Base-by-base conservation (phyloP, 2,888 invertebrate genomes). In the Hoplodrina ambigua region DNA sequence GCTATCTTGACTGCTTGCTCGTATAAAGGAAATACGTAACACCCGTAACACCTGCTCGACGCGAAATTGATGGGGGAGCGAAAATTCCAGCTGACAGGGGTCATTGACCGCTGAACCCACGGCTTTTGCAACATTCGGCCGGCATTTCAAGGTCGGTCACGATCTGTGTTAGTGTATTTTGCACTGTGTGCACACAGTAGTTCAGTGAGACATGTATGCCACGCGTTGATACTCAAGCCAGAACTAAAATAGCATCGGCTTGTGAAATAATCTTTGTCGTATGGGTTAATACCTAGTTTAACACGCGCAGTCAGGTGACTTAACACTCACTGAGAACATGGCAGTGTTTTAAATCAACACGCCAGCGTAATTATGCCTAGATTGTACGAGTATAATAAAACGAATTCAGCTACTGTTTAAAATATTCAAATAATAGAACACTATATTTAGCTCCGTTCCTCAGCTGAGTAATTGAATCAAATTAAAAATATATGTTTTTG, bases 241-340 rank as follows among this genome's bases (percentile, higher is more conserved):
- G 93, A 86, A 91, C 93, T 81, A 87, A 94, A 94, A 94, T 94
- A 94, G 94, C 90, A 78, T 78, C 89, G 90, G 92, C 93, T 90
- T 90, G 90, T 86, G 90, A 89, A 89, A 91, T 90, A 73, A 81
- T 74, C 78, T 77, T 75, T 78, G 76, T 82, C 85, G 84, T 84
- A 81, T 80, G 65, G 84, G 81, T 83, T 85, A 81, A 81, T 82
- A 75, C 55, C 25, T 65, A 73, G 76, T 81, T 66, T 75, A 68
- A 76, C 75, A 82, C 85, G 81, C 75, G 80, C 81, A 85, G 85
- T 89, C 89, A 90, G 88, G 85, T 90, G 90, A 89, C 82, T 67
- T 52, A 46, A 61, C 83, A 77, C 67, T 69, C 75, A 41, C 60
- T 58, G 56, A 58, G 76, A 70, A 59, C 70, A 75, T 80, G 72